Percentiles rank a stretch among this genome's conserved stretches.
Conservation (phyloP, 2,113 vertebrate genomes). For the Stigmatopora nigra region DNA sequence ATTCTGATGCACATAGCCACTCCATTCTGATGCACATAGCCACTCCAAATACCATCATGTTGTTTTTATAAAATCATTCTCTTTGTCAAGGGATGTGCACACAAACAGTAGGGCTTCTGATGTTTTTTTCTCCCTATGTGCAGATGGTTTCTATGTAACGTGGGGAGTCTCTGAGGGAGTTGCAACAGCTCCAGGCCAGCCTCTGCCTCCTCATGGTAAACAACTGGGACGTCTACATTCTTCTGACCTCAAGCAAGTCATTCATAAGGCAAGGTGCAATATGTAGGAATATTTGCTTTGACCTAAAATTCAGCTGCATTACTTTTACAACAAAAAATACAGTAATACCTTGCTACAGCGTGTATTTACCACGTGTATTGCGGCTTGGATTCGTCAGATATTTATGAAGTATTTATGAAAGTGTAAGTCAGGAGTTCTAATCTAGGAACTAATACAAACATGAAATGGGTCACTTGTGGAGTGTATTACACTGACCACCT, state of each 20-base stretch:
- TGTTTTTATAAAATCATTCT: background rate
- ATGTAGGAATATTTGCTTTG: background rate
- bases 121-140: constrained; percentile 11
- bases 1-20: background rate
- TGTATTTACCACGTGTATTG: too few species aligned
- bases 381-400: too few species aligned
- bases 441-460: too few species aligned
- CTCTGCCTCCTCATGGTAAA: constrained; percentile 83
- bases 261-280: constrained; percentile 79
- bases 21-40: background rate
- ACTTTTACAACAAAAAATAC: background rate
- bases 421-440: too few species aligned
- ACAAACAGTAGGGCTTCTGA: background rate
- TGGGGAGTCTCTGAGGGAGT: constrained; percentile 77
- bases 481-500: too few species aligned
- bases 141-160: constrained; percentile 88
- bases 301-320: background rate
- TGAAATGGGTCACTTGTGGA: too few species aligned
- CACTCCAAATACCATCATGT: background rate
- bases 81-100: background rate
- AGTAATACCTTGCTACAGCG: too few species aligned
- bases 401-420: too few species aligned
- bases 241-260: constrained; percentile 80
- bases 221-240: constrained; percentile 79
- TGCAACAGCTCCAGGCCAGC: constrained; percentile 70